A percentile compares a stretch with the other conserved stretches of the same genome.
Evolutionary conservation across 2,797 vertebrate genomes (phyloP).

Genomic region (Mus caroli): DNA sequence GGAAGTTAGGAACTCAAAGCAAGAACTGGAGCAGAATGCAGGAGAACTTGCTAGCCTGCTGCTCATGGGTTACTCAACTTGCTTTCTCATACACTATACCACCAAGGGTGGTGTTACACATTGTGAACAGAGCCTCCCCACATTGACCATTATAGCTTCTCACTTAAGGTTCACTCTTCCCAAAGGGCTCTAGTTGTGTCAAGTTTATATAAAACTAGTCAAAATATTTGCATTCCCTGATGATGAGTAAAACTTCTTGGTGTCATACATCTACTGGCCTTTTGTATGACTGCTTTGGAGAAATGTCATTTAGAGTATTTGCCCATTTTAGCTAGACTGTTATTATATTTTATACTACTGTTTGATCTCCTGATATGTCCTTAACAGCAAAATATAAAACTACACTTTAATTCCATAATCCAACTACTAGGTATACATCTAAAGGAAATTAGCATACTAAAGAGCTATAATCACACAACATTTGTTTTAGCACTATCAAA

Average conservation of each 20-base stretch:
- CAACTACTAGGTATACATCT: background rate
- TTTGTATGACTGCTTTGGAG: background rate
- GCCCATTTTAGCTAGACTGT: background rate
- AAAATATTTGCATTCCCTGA: background rate
- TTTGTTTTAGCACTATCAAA: background rate
- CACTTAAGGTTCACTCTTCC: background rate
- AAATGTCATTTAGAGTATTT: background rate
- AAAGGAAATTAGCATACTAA: background rate
- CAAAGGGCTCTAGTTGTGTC: background rate
- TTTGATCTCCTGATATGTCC: background rate
- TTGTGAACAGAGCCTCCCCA: background rate
- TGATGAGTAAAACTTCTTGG: background rate
- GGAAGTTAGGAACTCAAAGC: background rate
- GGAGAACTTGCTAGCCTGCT: background rate
- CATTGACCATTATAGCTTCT: background rate
- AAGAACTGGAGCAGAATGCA: background rate
- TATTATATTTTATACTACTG: background rate
- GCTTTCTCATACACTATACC: background rate
- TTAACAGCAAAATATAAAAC: background rate
- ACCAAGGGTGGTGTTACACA: background rate
- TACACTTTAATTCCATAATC: background rate
- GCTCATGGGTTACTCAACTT: background rate
- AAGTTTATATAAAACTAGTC: background rate
- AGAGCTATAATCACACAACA: background rate
- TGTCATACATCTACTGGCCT: background rate